phyloP scores from a whole-genome alignment of 2,797 vertebrate genomes.

The Australoheros facetus region DNA sequence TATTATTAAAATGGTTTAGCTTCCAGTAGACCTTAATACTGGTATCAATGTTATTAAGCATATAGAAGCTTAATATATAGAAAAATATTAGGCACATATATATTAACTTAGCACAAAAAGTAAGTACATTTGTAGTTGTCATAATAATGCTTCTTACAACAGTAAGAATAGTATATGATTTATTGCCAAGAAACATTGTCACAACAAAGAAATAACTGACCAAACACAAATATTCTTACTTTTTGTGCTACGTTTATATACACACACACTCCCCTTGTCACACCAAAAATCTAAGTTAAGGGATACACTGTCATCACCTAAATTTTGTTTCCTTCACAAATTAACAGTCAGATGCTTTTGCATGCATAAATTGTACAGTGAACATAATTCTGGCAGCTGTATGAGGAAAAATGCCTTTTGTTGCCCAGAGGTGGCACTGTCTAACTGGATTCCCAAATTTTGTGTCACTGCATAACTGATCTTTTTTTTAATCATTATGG shows the following conservation, averaged over 20 bases:
- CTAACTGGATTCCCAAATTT: constrained; percentile 16
- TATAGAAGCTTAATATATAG: background rate
- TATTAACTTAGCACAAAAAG: no score
- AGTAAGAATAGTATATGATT: no score
- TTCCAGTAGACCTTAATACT: background rate
- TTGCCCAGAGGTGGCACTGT: constrained; percentile 62
- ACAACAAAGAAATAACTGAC: no score
- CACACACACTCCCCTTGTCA: no score
- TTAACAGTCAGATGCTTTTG: background rate
- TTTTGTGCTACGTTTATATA: no score
- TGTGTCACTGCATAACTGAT: background rate
- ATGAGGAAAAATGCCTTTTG: background rate
- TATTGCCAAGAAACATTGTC: no score
- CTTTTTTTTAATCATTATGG: background rate
- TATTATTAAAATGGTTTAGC: background rate
- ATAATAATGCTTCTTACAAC: no score
- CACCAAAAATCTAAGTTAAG: no score
- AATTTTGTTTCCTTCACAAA: background rate
- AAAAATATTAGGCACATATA: background rate
- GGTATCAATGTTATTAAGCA: background rate
- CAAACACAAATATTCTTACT: no score
- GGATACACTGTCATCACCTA: no score
- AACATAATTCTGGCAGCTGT: background rate
- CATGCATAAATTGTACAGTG: background rate
- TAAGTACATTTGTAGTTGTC: no score